Percentiles rank a stretch among this genome's conserved stretches.
These are phyloP conservation scores for Callimorpha dominula DNA, from an alignment of 2,888 invertebrate species.

Conservation along the genomic window DNA sequence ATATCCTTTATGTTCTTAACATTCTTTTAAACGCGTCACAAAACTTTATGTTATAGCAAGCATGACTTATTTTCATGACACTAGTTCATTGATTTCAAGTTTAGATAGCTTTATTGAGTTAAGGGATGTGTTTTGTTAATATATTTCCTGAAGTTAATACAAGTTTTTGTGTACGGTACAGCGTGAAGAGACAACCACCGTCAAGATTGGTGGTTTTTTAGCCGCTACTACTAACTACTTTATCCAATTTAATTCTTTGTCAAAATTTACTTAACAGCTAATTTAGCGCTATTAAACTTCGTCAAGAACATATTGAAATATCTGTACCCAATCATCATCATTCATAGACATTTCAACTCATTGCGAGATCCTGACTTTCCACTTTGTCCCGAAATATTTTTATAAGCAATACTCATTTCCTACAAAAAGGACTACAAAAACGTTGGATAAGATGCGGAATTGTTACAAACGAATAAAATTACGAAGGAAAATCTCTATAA, in stretches of 20 bases:
- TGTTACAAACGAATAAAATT: slow-evolving; percentile 7
- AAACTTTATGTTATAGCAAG: slow-evolving; percentile 3
- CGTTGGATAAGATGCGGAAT: slow-evolving; percentile 4
- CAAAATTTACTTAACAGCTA: neutral
- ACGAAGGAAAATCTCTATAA: slow-evolving; percentile 16
- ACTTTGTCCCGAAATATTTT: neutral
- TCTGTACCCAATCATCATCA: neutral
- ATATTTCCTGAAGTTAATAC: neutral
- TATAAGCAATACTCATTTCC: neutral
- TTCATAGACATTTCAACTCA: neutral
- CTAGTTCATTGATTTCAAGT: neutral
- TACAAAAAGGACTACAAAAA: neutral
- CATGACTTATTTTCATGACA: neutral
- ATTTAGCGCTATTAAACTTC: neutral
- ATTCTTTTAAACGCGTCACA: slow-evolving; percentile 3
- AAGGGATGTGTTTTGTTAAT: neutral
- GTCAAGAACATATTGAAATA: neutral
- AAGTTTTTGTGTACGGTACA: neutral
- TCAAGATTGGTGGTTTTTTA: too few species aligned
- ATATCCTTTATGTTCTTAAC: neutral
- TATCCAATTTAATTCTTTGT: neutral
- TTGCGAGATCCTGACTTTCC: neutral
- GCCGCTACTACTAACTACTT: too few species aligned
- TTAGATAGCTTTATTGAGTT: neutral
- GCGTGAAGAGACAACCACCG: neutral